Base-by-base conservation (phyloP, 2,797 vertebrate species). In the Carcharodon carcharias region DNA sequence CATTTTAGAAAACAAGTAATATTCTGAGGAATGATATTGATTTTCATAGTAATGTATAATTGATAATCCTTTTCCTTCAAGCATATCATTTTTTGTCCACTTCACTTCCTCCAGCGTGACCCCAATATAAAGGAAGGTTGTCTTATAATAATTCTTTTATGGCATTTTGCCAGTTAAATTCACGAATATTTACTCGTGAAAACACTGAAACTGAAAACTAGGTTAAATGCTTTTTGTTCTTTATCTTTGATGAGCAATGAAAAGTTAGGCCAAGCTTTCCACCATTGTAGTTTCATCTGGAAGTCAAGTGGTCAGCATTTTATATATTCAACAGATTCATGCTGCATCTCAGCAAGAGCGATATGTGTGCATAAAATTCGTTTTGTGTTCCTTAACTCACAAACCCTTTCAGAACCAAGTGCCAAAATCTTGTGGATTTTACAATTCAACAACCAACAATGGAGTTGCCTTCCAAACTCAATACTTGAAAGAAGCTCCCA, bases 11-110 rank as follows among this genome's bases (percentile, higher is more conserved):
- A 95, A 50, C 69, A 95, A 58, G 31, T 95, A 54, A 77, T 26
- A 95, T 73, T 56, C 54, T 58, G 94, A 71, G 50, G 35, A 95
- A 35, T 58, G 67, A 95, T 35, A 56, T 56, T 95, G 69, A 56
- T 95, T 95, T 95, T 54, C 50, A 31, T 56, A 18, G 50, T 54
- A 56, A 95, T 73, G 69, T 71, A 96, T 96, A 96, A 97, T 97
- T 95, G 98, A 98, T 98, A 98, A 98, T 98, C 98, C 98, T 98
- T 98, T 98, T 98, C 98, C 98, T 98, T 98, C 97, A 98, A 58
- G 97, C 98, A 98, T 98, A 98, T 98, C 98, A 98, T 97, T 98
- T 98, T 98, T 97, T 98, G 97, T 98, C 98, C 98, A 98, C 97
- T 96, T 98, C 98, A 98, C 98, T 98, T 98, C 98, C 98, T 56